Evolutionary conservation across 1,140 invertebrate genomes (phyloP), one percentile per base, ranked within the genome.

Genomic region (Bombus cullumanus): DNA sequence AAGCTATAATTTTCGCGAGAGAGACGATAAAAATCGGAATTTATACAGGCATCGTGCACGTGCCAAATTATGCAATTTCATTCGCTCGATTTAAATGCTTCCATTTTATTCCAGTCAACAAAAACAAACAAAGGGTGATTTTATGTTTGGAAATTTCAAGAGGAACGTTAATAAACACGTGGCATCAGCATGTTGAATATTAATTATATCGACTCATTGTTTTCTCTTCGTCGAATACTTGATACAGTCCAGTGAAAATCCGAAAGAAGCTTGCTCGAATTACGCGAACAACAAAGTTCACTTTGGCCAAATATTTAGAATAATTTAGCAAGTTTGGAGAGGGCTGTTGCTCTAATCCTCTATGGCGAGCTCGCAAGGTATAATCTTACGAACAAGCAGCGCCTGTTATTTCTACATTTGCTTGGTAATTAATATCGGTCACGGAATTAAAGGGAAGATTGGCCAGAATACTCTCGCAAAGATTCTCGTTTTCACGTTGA

Each of bases 371-470:
- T 39, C 22, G 18, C 9, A 6, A 15, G 43, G 22, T 71, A 43
- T 77, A 43, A 78, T 75, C 82, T n/a, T 22, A 31, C 18, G 37
- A 53, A 25, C 64, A 59, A 78, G 47, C 74, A 78, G 57, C 82
- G 59, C 75, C 37, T 83, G 82, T 83, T 83, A 78, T 83, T 83
- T 83, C 82, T 83, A 78, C 74, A 57, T 77, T 78, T 78, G 47
- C 64, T 59, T 8, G 47, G 74, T 69, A 83, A 83, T 78, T 83
- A 83, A 83, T 83, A 78, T 78, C 81, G 74, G 47, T 34, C 1
- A 22, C 28, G 43, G 5, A 57, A 68, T 77, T 77, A 77, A 77
- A 68, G 34, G 28, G 25, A n/a, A 43, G 43, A 3, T 13, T 25
- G 28, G 6, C 37, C 18, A 25, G 2, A 25, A 25, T 1, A 10